These are phyloP conservation scores for Pteria penguin DNA, from an alignment of 2,888 invertebrate genomes.

Conservation along the genomic window DNA sequence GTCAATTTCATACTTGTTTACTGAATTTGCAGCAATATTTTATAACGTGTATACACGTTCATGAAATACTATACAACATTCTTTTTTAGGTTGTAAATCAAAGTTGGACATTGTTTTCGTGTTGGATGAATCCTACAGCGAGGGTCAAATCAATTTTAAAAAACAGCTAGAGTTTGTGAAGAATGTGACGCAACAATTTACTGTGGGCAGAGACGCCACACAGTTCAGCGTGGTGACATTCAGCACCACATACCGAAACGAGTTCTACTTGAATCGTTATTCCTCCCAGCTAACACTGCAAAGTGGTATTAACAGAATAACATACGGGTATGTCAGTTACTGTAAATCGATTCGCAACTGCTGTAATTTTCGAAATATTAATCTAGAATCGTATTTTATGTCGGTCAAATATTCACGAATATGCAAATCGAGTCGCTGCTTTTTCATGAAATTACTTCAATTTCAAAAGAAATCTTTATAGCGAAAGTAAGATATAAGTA, in stretches of 20 bases:
- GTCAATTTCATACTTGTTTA: too few relatives aligned
- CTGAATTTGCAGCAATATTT: too few relatives aligned
- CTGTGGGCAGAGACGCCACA: slow-evolving; percentile 46
- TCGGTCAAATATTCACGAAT: too few relatives aligned
- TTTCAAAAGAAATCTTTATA: too few relatives aligned
- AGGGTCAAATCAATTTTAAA: slow-evolving; percentile 47
- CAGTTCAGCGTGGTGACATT: slow-evolving; percentile 58
- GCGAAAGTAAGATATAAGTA: too few relatives aligned
- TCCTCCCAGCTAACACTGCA: slow-evolving; percentile 40
- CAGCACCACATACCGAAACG: slow-evolving; percentile 42
- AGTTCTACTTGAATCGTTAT: slow-evolving; percentile 52
- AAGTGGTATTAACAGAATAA: slow-evolving; percentile 42
- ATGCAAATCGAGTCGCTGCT: too few relatives aligned
- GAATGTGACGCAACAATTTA: slow-evolving; percentile 29
- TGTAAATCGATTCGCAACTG: too few relatives aligned
- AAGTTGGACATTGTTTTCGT: slow-evolving; percentile 58
- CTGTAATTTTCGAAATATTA: too few relatives aligned
- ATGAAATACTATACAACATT: too few relatives aligned
- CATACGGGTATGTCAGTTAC: slow-evolving; percentile 18
- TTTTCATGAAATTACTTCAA: too few relatives aligned
- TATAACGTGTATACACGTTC: too few relatives aligned
- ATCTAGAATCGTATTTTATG: too few relatives aligned
- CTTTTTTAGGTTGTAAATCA: slow-evolving; percentile 48
- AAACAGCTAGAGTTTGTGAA: slow-evolving; percentile 59
- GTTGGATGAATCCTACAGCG: slow-evolving; percentile 57